Evolutionary conservation across 2,113 vertebrate species (phyloP).

Genomic region (Pomatorhinus ruficollis): DNA sequence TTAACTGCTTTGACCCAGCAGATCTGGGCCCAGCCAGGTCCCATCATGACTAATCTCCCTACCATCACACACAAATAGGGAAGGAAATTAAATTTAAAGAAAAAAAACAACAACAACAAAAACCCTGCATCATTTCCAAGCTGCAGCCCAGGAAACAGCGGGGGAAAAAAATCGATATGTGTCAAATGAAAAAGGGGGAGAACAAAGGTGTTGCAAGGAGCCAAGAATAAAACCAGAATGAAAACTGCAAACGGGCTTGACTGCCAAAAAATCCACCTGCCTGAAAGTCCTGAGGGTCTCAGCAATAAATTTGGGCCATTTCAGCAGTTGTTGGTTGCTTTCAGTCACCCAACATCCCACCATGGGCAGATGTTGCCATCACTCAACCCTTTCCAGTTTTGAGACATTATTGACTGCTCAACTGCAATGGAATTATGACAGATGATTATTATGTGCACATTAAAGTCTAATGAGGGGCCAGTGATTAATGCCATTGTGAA

Average conservation of each 20-base stretch:
- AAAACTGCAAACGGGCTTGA: background rate
- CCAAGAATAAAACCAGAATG: constrained; percentile 11
- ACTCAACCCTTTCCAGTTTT: background rate
- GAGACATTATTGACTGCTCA: background rate
- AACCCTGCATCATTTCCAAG: background rate
- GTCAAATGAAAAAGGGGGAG: background rate
- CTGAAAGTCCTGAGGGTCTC: background rate
- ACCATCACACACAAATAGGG: background rate
- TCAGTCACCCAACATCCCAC: background rate
- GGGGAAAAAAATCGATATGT: background rate
- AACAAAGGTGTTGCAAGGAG: background rate
- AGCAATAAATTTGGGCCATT: background rate
- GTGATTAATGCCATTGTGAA: constrained; percentile 21
- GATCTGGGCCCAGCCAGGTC: background rate
- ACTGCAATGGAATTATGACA: background rate
- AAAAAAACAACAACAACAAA: background rate
- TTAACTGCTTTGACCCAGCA: background rate
- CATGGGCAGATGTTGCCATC: accelerated
- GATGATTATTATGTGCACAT: constrained; percentile 32
- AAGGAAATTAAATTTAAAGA: constrained; percentile 18
- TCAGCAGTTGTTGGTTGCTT: background rate
- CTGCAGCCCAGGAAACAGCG: background rate
- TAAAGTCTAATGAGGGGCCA: constrained; percentile 37
- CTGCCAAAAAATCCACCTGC: background rate
- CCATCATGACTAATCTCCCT: background rate